A percentile compares a stretch with the other conserved stretches of the same genome.
Evolutionary conservation across 2,888 invertebrate species (phyloP).

Genomic region (Mythimna vitellina): DNA sequence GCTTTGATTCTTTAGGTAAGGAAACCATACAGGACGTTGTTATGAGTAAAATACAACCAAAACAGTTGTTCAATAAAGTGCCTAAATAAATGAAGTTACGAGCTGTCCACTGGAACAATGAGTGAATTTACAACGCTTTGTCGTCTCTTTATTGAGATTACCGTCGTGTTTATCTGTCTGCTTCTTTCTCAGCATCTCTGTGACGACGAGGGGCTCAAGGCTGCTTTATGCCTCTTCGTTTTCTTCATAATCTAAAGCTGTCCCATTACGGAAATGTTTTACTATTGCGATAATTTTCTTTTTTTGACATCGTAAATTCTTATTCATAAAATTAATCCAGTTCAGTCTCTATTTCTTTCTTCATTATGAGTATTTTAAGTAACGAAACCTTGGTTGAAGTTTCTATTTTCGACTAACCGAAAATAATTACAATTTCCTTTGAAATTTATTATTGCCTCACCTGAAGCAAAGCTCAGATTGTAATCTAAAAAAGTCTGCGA

Average conservation of each 20-base stretch:
- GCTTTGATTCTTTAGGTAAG: background rate
- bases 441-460: conserved; percentile 3
- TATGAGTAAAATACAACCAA: conserved; percentile 21
- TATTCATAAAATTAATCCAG: background rate
- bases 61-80: conserved; percentile 44
- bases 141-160: conserved; percentile 58
- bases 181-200: conserved; percentile 35
- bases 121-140: conserved; percentile 56
- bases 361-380: background rate
- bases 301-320: background rate
- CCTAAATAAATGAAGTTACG: conserved; percentile 52
- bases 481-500: conserved; percentile 29
- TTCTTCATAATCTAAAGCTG: conserved; percentile 19
- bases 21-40: conserved; percentile 18
- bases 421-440: conserved; percentile 16
- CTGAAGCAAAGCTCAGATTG: conserved; percentile 4
- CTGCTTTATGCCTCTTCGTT: conserved; percentile 40
- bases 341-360: background rate
- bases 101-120: conserved; percentile 52
- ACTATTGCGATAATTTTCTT: conserved; percentile 15
- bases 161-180: conserved; percentile 48
- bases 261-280: conserved; percentile 25
- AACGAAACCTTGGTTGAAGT: background rate
- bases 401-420: background rate
- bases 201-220: conserved; percentile 45